Conservation (phyloP, 2,113 vertebrate genomes). For the Serinus canaria region DNA sequence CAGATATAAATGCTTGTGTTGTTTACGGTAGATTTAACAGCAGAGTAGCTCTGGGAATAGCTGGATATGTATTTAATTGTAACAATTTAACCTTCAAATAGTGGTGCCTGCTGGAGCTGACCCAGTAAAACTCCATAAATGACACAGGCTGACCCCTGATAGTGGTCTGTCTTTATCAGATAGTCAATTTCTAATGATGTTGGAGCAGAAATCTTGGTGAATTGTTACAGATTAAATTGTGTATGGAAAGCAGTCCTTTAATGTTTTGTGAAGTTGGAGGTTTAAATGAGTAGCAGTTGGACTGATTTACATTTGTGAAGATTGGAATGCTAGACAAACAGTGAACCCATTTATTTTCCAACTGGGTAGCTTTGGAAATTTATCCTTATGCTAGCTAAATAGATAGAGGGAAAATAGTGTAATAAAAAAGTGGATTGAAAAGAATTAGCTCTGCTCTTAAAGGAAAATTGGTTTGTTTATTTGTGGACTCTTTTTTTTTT, state of each 20-base stretch:
- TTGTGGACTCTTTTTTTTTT: constrained; percentile 43
- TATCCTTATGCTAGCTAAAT: constrained; percentile 79
- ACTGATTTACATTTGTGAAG: constrained; percentile 82
- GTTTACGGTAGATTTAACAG: constrained; percentile 77
- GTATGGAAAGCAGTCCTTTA: constrained; percentile 79
- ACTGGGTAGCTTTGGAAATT: constrained; percentile 80
- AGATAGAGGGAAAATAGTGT: constrained; percentile 77
- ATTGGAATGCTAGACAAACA: constrained; percentile 82
- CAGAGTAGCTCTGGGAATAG: constrained; percentile 69
- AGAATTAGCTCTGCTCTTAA: constrained; percentile 81
- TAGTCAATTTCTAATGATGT: constrained; percentile 80
- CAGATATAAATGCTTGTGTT: constrained; percentile 72
- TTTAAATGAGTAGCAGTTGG: constrained; percentile 79
- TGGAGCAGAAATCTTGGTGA: constrained; percentile 77
- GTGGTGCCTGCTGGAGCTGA: constrained; percentile 72
- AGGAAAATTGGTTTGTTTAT: constrained; percentile 81
- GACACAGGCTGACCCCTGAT: constrained; percentile 75
- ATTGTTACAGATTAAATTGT: constrained; percentile 82
- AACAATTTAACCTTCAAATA: constrained; percentile 86
- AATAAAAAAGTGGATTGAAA: constrained; percentile 82
- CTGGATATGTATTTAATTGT: constrained; percentile 82
- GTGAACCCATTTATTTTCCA: constrained; percentile 81
- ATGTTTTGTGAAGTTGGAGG: constrained; percentile 83
- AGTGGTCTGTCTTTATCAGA: constrained; percentile 79
- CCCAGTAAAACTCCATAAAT: constrained; percentile 78